Conservation (phyloP, 2,113 vertebrate species). For the zebrafish (Danio rerio) region GRCz12tu NC_133177.1:33636501-33637000, state of each 20-base stretch:
- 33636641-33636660: neutral
- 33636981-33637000: neutral
- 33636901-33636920: conserved; percentile 5
- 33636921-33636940: neutral
- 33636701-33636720: conserved; percentile 19
- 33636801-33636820: conserved; percentile 37
- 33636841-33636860: neutral
- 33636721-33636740: conserved; percentile 44
- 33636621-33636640: neutral
- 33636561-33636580: neutral
- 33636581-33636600: conserved; percentile 14
- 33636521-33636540: neutral
- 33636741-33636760: conserved; percentile 38
- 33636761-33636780: conserved; percentile 43
- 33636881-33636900: conserved; percentile 2
- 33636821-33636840: conserved; percentile 19
- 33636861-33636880: neutral
- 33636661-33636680: neutral
- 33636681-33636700: neutral
- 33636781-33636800: conserved; percentile 47
- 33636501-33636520: conserved; percentile 1
- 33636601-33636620: neutral
- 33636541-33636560: conserved; percentile 13
- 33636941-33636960: neutral
- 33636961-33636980: neutral